Percentiles rank a stretch among this genome's conserved stretches.
Conservation (phyloP, 2,113 vertebrate genomes). For the Bubo bubo region DNA sequence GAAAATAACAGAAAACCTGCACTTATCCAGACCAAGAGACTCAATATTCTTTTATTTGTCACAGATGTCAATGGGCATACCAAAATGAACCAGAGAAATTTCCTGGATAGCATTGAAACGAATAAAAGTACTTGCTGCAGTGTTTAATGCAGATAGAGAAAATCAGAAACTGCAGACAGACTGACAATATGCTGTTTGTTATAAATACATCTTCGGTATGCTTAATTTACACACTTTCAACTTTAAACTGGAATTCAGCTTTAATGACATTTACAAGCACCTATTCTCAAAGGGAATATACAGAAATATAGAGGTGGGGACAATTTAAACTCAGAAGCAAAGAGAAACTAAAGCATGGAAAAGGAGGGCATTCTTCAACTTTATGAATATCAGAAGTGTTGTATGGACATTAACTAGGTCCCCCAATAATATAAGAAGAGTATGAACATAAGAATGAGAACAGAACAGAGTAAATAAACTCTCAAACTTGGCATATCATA, state of each 20-base stretch:
- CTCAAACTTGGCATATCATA: not conserved
- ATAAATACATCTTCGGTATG: not conserved
- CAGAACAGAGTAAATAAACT: not conserved
- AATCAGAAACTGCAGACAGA: not conserved
- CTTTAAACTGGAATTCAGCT: not conserved
- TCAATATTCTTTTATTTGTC: not conserved
- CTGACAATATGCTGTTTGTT: not conserved
- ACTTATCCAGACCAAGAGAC: not conserved
- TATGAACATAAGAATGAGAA: not conserved
- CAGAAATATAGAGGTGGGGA: not conserved
- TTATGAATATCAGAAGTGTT: not conserved
- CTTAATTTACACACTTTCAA: not conserved
- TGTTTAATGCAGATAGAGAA: not conserved
- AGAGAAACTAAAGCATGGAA: not conserved
- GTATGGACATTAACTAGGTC: not conserved
- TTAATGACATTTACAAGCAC: not conserved
- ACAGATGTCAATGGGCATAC: not conserved
- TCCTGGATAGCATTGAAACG: not conserved
- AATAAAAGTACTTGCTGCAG: not conserved
- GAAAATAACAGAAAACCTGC: not conserved
- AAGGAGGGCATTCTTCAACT: not conserved
- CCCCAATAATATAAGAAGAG: not conserved
- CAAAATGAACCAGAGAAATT: not conserved
- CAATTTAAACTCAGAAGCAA: not conserved
- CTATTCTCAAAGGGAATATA: not conserved